Percentiles rank a stretch among this genome's conserved stretches.
Evolutionary conservation across 2,113 vertebrate genomes (phyloP).

Genomic region (Gorilla gorilla): DNA sequence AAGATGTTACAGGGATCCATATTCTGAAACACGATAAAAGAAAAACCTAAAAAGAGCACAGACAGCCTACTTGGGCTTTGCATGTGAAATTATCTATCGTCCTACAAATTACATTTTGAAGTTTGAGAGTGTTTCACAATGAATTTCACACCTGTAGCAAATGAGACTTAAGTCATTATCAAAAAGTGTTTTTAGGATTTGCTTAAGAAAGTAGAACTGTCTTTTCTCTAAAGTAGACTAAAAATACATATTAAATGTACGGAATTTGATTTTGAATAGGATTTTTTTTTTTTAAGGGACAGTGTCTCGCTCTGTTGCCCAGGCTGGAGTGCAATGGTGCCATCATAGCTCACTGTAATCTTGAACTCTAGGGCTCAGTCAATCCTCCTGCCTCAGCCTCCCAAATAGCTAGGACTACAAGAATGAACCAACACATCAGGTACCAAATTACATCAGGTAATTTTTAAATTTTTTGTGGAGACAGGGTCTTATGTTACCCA

Average conservation of each 20-base stretch:
- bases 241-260: not conserved
- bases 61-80: not conserved
- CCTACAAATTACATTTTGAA: not conserved
- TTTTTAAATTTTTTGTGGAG: too few relatives aligned
- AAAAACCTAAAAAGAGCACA: not conserved
- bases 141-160: not conserved
- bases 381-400: too few relatives aligned
- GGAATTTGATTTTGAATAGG: not conserved
- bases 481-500: too few relatives aligned
- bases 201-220: not conserved
- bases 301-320: too few relatives aligned
- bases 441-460: too few relatives aligned
- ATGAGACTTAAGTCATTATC: not conserved
- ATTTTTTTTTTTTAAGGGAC: not conserved
- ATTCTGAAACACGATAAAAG: not conserved
- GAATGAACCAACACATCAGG: too few relatives aligned
- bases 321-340: too few relatives aligned
- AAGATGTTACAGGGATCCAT: not conserved
- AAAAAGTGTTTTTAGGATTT: conserved; percentile 9
- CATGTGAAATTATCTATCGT: not conserved
- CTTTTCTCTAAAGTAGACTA: not conserved
- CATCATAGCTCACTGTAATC: too few relatives aligned
- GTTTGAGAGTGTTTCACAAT: not conserved
- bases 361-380: too few relatives aligned
- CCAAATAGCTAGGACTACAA: too few relatives aligned